Evolutionary conservation across 1,140 invertebrate genomes (phyloP), one percentile per base, ranked within the genome.

Genomic region (Dendrolimus punctatus): DNA sequence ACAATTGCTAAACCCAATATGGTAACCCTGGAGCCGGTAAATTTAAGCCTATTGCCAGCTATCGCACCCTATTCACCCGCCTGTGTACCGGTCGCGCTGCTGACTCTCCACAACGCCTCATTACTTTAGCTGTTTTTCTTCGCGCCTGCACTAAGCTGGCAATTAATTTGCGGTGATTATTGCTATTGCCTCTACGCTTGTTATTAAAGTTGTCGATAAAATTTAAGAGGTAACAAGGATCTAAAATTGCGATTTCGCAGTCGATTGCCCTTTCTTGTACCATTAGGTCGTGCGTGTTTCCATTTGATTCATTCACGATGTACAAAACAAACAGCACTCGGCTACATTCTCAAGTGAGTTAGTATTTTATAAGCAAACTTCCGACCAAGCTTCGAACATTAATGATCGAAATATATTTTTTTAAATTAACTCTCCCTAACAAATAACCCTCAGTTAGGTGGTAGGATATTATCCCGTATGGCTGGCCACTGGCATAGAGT

Each of bases 191-290:
- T 71, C 62, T 68, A 77, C 55, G 66, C 66, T 75, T 76, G 76
- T 79, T 80, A 74, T 78, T 78, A 76, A 73, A 77, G 64, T 76
- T 81, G 77, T 76, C 71, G 71, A 76, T 80, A 79, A 23, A 23
- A 80, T 76, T 85, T 78, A 77, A 80, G 73, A 73, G 72, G 69
- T 69, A 71, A 80, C 74, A 82, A 58, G 77, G 50, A 55, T 72
- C 64, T 76, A 60, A 78, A 80, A 85, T 80, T 80, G 76, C 64
- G 52, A 57, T 62, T 73, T 77, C 66, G 55, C 71, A 76, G 51
- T 63, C 71, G 68, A 82, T 76, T 80, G 71, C 63, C 8, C 61
- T 71, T 76, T 67, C 57, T 58, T 68, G 56, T 69, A 62, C 65
- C 66, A 62, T 75, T 74, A 73, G 68, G 75, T 76, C 75, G 69